Evolutionary conservation across 2,113 vertebrate species (phyloP), one percentile per base, ranked within the genome.

Genomic region (Labeo catla): DNA sequence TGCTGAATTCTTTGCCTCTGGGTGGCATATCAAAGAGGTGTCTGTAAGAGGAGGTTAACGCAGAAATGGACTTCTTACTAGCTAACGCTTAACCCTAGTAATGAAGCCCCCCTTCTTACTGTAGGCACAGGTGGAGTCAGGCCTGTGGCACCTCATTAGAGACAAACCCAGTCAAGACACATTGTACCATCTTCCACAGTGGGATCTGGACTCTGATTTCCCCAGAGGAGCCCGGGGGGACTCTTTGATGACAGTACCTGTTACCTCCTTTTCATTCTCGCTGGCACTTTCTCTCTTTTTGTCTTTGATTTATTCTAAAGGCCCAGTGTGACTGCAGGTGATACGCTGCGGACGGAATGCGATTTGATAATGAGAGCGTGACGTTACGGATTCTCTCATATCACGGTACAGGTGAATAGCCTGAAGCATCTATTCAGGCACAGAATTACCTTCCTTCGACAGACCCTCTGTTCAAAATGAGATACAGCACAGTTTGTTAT

Each of bases 111-210:
- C 70, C 57, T 78, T 16, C 43, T 54, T 83, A 70, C 81, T 49
- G 65, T 74, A 57, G 83, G 73, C 61, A 73, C 57, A 13, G 86
- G 74, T 74, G 47, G 28, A 74, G 28, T 83, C 47, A 54, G 23
- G 54, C 83, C 88, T 83, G 86, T 86, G 86, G 86, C 86, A 85
- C 65, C 66, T 73, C 88, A 87, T 89, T 87, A 89, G 84, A 83
- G 83, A 57, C 54, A 57, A 57, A 21, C 6, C 19, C 16, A 57
- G 54, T 57, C 54, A 57, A 21, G 54, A 85, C 83, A 86, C 65
- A 85, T n/a, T 47, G 50, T 78, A 73, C 76, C 34, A 57, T 73
- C 73, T n/a, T 73, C 36, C 72, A 77, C 74, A 87, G 82, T 63
- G 77, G 34, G 61, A 87, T 59, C 65, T 43, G 52, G 79, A 76